Evolutionary conservation across 2,888 invertebrate species (phyloP).

Genomic region (Elegia similella): DNA sequence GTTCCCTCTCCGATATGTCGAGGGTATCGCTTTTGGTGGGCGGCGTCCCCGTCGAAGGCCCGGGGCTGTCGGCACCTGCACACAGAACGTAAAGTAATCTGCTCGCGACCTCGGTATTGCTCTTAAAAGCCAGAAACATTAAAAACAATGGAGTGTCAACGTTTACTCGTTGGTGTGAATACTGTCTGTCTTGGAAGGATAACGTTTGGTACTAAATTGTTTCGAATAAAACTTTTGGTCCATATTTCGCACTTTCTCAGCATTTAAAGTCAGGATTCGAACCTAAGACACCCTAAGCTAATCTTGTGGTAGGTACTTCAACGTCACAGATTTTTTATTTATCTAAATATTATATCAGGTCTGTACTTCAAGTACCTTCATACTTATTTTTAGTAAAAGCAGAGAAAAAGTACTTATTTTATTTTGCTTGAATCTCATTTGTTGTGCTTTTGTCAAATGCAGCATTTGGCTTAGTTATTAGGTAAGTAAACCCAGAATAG

Average conservation of each 20-base stretch:
- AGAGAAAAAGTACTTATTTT: slow-evolving; percentile 29
- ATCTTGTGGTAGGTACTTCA: no score
- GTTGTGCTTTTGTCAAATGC: slow-evolving; percentile 8
- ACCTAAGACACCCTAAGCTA: neutral
- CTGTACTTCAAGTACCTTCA: no score
- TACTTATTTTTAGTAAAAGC: no score
- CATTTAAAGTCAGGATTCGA: neutral
- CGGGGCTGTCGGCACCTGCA: slow-evolving; percentile 68
- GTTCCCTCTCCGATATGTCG: slow-evolving; percentile 64
- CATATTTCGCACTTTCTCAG: neutral
- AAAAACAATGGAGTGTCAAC: neutral
- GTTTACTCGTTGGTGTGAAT: neutral
- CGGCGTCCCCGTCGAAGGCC: slow-evolving; percentile 50
- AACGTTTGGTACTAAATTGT: neutral
- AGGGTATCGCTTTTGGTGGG: slow-evolving; percentile 47
- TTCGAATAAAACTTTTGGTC: neutral
- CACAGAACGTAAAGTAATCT: slow-evolving; percentile 35
- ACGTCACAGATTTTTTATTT: no score
- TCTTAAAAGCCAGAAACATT: neutral
- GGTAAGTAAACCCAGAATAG: slow-evolving; percentile 19
- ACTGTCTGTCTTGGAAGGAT: neutral
- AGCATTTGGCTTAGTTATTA: slow-evolving; percentile 8
- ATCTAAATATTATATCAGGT: no score
- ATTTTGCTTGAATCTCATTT: no score
- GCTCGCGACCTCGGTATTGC: slow-evolving; percentile 20